These are phyloP conservation scores for Rhodophaea formosa DNA, from an alignment of 2,888 invertebrate genomes.

Conservation along the genomic window DNA sequence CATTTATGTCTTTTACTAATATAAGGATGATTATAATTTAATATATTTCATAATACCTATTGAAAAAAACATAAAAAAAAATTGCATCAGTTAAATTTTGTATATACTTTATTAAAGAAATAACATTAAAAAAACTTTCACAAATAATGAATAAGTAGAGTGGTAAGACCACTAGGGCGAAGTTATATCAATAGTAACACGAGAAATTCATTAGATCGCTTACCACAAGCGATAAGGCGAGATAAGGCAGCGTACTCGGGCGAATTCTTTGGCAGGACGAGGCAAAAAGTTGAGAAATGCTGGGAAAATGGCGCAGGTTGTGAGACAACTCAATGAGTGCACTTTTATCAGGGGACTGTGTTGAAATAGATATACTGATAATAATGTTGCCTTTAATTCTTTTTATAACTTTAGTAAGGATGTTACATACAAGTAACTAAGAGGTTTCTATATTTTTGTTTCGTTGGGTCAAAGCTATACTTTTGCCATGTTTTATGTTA, in stretches of 20 bases:
- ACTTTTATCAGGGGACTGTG: constrained; percentile 5
- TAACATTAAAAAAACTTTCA: neutral
- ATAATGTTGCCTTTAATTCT: neutral
- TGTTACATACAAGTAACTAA: too few relatives aligned
- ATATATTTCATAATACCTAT: too few relatives aligned
- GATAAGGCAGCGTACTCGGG: constrained; percentile 24
- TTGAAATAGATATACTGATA: constrained; percentile 8
- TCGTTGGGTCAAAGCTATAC: too few relatives aligned
- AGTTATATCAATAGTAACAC: constrained; percentile 35
- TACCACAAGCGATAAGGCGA: constrained; percentile 52
- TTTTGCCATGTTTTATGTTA: too few relatives aligned
- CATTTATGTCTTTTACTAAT: too few relatives aligned
- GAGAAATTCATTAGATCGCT: constrained; percentile 54
- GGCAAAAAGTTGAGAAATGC: constrained; percentile 18
- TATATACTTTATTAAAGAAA: neutral
- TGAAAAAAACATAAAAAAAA: too few relatives aligned
- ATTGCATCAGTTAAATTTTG: too few relatives aligned
- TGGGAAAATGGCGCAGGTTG: neutral
- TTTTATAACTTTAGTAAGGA: too few relatives aligned
- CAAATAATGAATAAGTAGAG: neutral
- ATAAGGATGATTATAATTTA: too few relatives aligned
- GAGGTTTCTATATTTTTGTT: too few relatives aligned
- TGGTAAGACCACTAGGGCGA: neutral
- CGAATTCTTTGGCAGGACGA: constrained; percentile 15
- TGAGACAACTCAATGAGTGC: constrained; percentile 4